These are phyloP conservation scores for Caracal caracal DNA, from an alignment of 2,113 vertebrate species.

Conservation along the genomic window DNA sequence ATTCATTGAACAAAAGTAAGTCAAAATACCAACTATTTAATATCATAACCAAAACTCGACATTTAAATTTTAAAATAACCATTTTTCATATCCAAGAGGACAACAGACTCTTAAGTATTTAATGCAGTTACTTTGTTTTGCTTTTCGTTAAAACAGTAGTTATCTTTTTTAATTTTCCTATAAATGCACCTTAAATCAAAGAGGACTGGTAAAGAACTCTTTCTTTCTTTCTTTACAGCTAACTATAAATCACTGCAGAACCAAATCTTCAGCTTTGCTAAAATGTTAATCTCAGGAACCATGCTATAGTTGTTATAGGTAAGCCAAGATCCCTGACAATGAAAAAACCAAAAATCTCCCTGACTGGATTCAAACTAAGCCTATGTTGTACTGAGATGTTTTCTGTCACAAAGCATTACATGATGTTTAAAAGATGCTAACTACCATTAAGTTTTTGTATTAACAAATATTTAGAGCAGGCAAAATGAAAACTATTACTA, in stretches of 20 bases:
- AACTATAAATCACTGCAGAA: neutral
- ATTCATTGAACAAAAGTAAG: conserved; percentile 13
- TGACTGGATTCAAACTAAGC: neutral
- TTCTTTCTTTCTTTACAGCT: neutral
- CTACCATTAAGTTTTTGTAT: neutral
- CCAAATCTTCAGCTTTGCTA: neutral
- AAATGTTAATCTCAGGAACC: neutral
- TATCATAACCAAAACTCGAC: conserved; percentile 17
- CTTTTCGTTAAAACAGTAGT: conserved; percentile 1
- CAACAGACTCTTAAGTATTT: neutral
- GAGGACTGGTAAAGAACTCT: neutral
- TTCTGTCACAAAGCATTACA: neutral
- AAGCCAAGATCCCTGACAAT: neutral
- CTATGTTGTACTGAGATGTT: neutral
- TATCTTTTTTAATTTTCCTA: neutral
- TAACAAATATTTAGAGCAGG: neutral
- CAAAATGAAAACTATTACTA: neutral
- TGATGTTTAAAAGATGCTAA: neutral
- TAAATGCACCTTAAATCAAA: neutral
- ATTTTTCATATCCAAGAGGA: neutral
- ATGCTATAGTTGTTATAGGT: neutral
- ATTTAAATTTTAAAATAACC: conserved; percentile 44
- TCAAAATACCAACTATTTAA: conserved; percentile 1
- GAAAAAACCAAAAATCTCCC: neutral
- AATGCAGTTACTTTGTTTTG: conserved; percentile 17